These are phyloP conservation scores for Halictus quadricinctus DNA, from an alignment of 2,888 invertebrate species.

Conservation along the genomic window DNA sequence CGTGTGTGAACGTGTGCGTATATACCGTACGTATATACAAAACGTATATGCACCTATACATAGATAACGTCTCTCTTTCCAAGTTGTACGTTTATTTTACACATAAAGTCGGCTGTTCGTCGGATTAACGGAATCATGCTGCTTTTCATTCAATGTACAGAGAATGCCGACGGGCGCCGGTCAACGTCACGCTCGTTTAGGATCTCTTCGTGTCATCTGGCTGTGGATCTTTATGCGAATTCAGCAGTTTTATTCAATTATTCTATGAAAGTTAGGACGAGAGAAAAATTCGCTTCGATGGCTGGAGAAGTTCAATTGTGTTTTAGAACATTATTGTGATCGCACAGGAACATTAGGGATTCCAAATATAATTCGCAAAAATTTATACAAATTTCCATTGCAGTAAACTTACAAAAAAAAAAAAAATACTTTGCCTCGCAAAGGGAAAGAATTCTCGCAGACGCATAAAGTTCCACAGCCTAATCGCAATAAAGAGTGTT, in stretches of 20 bases:
- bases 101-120: conserved; percentile 73
- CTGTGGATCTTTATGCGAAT: neutral
- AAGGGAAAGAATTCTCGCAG: too few species aligned
- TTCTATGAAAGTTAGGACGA: neutral
- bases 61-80: conserved; percentile 59
- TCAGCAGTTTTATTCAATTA: neutral
- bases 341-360: too few species aligned
- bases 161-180: conserved; percentile 13
- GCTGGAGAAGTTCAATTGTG: neutral
- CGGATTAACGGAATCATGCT: conserved; percentile 38
- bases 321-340: neutral
- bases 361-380: too few species aligned
- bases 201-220: neutral
- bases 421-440: too few species aligned
- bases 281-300: neutral
- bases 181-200: neutral
- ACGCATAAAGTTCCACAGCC: neutral
- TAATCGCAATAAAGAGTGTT: neutral
- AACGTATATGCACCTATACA: conserved; percentile 64
- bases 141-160: conserved; percentile 15
- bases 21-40: conserved; percentile 63
- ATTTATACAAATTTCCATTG: too few species aligned
- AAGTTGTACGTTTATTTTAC: conserved; percentile 77
- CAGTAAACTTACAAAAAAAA: too few species aligned
- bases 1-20: conserved; percentile 40